These are phyloP conservation scores for Mormyrus lacerda DNA, from an alignment of 2,113 vertebrate genomes.

Conservation along the genomic window DNA sequence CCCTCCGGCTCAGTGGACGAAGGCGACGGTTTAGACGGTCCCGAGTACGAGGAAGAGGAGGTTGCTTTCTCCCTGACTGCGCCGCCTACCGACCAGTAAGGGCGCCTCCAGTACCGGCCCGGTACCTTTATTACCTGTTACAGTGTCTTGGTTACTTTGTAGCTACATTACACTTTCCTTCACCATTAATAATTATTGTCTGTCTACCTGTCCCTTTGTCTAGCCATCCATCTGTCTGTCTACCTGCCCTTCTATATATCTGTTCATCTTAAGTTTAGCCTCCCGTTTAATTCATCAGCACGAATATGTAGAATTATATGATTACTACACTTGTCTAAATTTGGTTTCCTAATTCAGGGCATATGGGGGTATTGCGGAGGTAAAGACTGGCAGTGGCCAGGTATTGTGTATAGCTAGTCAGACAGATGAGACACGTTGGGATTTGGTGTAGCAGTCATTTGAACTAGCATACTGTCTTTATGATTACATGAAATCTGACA, in stretches of 20 bases:
- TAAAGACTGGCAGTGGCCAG: background rate
- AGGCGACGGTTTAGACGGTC: slow-evolving; percentile 83
- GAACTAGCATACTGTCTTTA: background rate
- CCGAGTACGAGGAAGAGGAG: slow-evolving; percentile 92
- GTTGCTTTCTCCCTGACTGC: slow-evolving; percentile 87
- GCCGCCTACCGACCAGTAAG: slow-evolving; percentile 94
- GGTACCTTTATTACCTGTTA: background rate
- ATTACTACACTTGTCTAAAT: background rate
- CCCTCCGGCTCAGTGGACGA: slow-evolving; percentile 78
- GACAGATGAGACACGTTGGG: background rate
- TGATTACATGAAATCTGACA: background rate
- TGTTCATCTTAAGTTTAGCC: no score
- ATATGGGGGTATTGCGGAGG: background rate
- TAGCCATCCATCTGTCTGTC: background rate
- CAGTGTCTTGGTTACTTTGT: background rate
- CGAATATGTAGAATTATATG: background rate
- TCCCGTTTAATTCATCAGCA: background rate
- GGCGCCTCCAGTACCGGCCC: slow-evolving; percentile 26
- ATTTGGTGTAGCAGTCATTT: background rate
- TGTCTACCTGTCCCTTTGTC: background rate
- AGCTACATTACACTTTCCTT: background rate
- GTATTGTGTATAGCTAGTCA: background rate
- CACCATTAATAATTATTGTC: background rate
- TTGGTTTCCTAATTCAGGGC: background rate
- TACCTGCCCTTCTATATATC: background rate